Percentiles rank a stretch among this genome's conserved stretches.
phyloP scores from a whole-genome alignment of 64 coral and sea anemone genomes.

The Stichodactyla mertensii region DNA sequence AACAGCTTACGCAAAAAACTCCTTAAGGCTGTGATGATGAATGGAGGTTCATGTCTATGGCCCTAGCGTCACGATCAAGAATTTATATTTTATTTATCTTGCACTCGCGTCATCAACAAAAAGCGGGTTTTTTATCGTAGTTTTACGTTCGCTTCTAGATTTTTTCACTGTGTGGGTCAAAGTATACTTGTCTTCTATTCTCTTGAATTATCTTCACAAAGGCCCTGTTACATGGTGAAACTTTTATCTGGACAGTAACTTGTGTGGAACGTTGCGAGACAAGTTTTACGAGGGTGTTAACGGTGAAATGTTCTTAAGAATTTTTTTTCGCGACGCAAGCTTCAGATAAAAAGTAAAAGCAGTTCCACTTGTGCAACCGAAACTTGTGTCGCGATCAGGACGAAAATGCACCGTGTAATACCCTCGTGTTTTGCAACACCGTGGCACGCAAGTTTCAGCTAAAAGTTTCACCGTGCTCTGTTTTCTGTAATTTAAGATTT shows the following conservation, averaged over 20 bases:
- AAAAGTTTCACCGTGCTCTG: too few species aligned
- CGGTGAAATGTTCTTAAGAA: too few species aligned
- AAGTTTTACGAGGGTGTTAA: too few species aligned
- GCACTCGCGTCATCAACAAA: neutral
- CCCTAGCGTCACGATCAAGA: neutral
- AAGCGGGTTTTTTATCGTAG: neutral
- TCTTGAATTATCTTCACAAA: neutral
- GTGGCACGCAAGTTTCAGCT: too few species aligned
- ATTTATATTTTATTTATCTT: neutral
- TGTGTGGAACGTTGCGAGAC: too few species aligned
- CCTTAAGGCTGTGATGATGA: neutral
- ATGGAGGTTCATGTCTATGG: neutral
- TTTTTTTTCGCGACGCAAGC: too few species aligned
- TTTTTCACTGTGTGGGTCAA: neutral
- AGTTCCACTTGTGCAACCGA: too few species aligned
- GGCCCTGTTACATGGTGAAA: neutral
- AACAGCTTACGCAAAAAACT: constrained; percentile 4
- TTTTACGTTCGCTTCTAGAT: neutral
- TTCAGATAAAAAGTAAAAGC: too few species aligned
- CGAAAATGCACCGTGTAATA: too few species aligned
- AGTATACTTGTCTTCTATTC: neutral
- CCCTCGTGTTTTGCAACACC: too few species aligned
- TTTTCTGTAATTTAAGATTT: too few species aligned
- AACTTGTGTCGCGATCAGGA: too few species aligned
- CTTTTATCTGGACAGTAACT: neutral